Conservation (phyloP, 2,797 vertebrate genomes). For the Oreonectes daqikongensis region DNA sequence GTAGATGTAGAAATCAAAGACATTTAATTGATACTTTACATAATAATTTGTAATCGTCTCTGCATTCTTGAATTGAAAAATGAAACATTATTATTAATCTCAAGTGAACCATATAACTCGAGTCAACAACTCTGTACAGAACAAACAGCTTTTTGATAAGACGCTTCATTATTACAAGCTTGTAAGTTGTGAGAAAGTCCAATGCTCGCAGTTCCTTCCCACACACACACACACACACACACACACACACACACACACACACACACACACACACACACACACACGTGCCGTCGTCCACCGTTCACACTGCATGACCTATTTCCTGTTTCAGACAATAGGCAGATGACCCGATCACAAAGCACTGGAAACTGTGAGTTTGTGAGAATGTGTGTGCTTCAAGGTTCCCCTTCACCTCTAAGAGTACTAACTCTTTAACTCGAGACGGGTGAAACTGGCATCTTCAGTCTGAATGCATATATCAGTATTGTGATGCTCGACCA, state of each 20-base stretch:
- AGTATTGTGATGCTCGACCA: too few species aligned
- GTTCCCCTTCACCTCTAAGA: constrained; percentile 12
- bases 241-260: constrained; percentile 25
- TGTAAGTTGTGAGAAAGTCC: constrained; percentile 28
- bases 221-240: constrained; percentile 1
- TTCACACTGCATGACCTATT: constrained; percentile 51
- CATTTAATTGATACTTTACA: too few species aligned
- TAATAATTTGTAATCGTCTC: too few species aligned
- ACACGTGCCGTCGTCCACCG: constrained; percentile 3
- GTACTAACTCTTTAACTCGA: background rate
- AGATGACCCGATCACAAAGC: constrained; percentile 54
- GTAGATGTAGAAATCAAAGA: too few species aligned
- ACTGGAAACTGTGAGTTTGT: constrained; percentile 43
- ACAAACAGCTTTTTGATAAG: background rate
- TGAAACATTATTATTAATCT: background rate
- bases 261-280: constrained; percentile 21
- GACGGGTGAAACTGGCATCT: background rate
- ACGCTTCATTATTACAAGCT: background rate
- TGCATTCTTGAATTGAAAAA: background rate
- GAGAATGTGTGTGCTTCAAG: constrained; percentile 27
- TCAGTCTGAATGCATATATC: too few species aligned
- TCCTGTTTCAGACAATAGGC: constrained; percentile 61
- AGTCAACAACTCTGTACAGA: background rate
- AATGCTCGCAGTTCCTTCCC: constrained; percentile 39
- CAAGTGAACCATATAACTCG: too few species aligned